phyloP scores from a whole-genome alignment of 2,888 invertebrate species.

The Agrotis ipsilon region DNA sequence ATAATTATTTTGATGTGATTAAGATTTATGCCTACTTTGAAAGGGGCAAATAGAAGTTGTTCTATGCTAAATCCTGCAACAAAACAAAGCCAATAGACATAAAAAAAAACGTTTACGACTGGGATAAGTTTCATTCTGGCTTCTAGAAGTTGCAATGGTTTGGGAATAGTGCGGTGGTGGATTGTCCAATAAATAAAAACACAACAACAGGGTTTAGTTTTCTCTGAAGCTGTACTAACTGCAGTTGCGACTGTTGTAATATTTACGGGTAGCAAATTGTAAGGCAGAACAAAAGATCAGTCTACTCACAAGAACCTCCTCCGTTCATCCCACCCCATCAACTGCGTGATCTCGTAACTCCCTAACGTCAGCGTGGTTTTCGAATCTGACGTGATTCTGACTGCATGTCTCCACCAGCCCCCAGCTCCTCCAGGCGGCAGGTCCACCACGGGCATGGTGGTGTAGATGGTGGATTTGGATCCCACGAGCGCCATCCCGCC shows the following conservation, averaged over 20 bases:
- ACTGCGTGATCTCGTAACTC: conserved; percentile 93
- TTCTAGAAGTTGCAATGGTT: too few species aligned
- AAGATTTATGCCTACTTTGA: neutral
- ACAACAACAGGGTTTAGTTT: too few species aligned
- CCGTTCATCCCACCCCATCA: conserved; percentile 95
- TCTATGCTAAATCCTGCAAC: too few species aligned
- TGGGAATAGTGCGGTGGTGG: too few species aligned
- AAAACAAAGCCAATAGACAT: too few species aligned
- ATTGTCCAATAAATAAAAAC: too few species aligned
- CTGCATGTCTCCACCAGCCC: conserved; percentile 88
- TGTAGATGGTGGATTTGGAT: conserved; percentile 81
- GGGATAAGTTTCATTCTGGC: too few species aligned
- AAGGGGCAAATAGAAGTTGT: neutral
- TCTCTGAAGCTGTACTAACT: too few species aligned
- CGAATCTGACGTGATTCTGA: conserved; percentile 75
- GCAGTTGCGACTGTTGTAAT: too few species aligned
- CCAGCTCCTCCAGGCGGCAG: conserved; percentile 67
- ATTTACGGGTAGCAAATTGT: too few species aligned
- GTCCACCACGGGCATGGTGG: conserved; percentile 89
- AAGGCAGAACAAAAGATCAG: neutral
- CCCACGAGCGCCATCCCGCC: conserved; percentile 85
- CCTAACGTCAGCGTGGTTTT: conserved; percentile 93
- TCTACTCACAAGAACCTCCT: conserved; percentile 92
- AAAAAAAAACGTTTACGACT: too few species aligned
- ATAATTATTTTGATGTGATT: too few species aligned